Base-by-base conservation (phyloP, 2,888 invertebrate species). In the Brachypterus glaber region DNA sequence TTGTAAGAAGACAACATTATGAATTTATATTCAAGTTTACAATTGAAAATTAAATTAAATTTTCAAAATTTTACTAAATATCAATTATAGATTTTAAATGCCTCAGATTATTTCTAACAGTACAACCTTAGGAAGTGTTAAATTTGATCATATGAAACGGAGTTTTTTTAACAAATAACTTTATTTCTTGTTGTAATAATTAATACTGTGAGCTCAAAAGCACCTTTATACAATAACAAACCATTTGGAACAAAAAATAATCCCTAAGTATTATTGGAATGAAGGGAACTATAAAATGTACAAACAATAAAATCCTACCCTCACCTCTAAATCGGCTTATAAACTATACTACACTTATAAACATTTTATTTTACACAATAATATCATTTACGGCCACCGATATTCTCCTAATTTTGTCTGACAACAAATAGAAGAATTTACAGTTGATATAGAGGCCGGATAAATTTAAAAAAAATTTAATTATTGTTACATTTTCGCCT, bases 261-360 rank as follows among this genome's bases (percentile, higher is more conserved):
- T 39, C 41, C 48, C 44, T 49, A 50, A 49, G 47, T 46, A 41
- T 49, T 51, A 47, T 40, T 55, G 54, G 54, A 57, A 55, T 57
- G 54, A 51, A 50, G 48, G 53, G 52, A 52, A 46, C 39, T 27
- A 9, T 9, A 4, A 9, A 48, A 51, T n/a, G n/a, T n/a, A 45
- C 45, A 45, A 36, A 44, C 36, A 43, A 41, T 39, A 46, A 48
- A 41, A 37, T 45, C 47, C 44, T 43, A 54, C 53, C 54, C 52
- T 50, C 51, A 52, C 53, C 52, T 41, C 35, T 41, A 46, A 44
- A 42, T 27, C 27, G 5, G 41, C 44, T 44, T 46, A 45, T 41
- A 30, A 37, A 41, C 38, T 45, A 46, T 43, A 43, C 37, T 43
- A 37, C 38, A 34, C 43, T 40, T 45, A 47, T 44, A 48, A 39